Base-by-base conservation (phyloP, 2,888 invertebrate genomes). In the Antitype chi region DNA sequence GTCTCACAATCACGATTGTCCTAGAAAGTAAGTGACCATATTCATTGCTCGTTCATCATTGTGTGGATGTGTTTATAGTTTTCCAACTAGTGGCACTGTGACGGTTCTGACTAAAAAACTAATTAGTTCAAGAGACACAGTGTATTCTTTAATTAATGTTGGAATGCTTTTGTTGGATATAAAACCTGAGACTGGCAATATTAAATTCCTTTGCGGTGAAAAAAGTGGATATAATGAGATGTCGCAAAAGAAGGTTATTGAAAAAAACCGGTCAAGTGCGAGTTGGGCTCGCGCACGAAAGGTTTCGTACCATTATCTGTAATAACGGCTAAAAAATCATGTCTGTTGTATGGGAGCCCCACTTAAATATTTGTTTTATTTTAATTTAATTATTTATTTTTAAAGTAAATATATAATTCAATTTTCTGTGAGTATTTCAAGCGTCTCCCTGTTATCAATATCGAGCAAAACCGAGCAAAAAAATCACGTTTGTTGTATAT, bases 11-110 rank as follows among this genome's bases (percentile, higher is more conserved):
- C 87, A 88, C 85, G 81, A 85, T 77, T 87, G 92, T 91, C 92
- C 93, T 92, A 92, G 92, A 94, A 93, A 94, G 90, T 88, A 89
- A 92, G 80, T 90, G 92, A 92, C 93, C 92, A 91, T 89, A 87
- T 90, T 89, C 82, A 85, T 63, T 84, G 86, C 80, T 87, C 84
- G 85, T 89, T 88, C 88, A 89, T 87, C 81, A 85, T 89, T 90
- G 88, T 89, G 77, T 80, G 75, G 74, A 74, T 78, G 64, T 78
- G 69, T 73, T 84, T 74, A 77, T 76, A 70, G 73, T 83, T 84
- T 85, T 87, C 84, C 77, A 74, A 71, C 84, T 80, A 74, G 59
- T 66, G n/a, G 55, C 69, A 74, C 52, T 74, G 71, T 70, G 74
- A 32, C 68, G 43, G 63, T 70, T 62, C 53, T 59, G 49, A 7